Evolutionary conservation across 2,113 vertebrate species (phyloP).

Genomic region (Narcine bancroftii): DNA sequence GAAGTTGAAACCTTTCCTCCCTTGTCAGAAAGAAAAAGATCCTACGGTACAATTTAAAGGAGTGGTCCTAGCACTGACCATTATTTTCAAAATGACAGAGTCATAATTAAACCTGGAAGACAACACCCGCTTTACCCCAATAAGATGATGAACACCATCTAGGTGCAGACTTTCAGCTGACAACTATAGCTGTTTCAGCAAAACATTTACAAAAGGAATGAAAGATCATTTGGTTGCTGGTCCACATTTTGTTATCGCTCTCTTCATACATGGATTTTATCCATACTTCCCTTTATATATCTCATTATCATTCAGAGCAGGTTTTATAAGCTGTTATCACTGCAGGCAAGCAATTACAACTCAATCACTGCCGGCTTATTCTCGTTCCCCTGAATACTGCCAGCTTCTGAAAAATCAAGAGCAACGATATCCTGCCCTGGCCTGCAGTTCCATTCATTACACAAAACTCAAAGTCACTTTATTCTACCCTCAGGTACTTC

Average conservation of each 20-base stretch:
- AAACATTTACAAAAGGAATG: conserved; percentile 13
- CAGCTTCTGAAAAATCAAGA: conserved; percentile 51
- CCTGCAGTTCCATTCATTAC: conserved; percentile 35
- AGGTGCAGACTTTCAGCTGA: not conserved
- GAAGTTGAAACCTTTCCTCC: not conserved
- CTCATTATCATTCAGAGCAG: conserved; percentile 69
- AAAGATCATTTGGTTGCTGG: not conserved
- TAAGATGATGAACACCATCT: not conserved
- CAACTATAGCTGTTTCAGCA: conserved; percentile 39
- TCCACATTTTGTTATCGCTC: conserved; percentile 39
- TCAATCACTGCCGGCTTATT: conserved; percentile 56
- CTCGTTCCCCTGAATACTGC: conserved; percentile 50
- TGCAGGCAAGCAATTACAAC: conserved; percentile 67
- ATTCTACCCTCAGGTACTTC: conserved; percentile 23
- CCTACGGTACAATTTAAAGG: not conserved
- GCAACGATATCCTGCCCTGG: conserved; percentile 55
- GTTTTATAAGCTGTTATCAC: conserved; percentile 59
- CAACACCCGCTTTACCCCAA: not conserved
- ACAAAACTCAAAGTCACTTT: conserved; percentile 36
- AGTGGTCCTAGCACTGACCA: not conserved
- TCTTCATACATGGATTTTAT: conserved; percentile 39
- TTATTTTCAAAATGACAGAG: not conserved
- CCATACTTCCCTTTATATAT: conserved; percentile 39
- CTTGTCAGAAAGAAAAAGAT: not conserved
- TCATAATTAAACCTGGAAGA: not conserved